Evolutionary conservation across 2,888 invertebrate species (phyloP), one percentile per base, ranked within the genome.

Genomic region (Rugalucina vietnamica): DNA sequence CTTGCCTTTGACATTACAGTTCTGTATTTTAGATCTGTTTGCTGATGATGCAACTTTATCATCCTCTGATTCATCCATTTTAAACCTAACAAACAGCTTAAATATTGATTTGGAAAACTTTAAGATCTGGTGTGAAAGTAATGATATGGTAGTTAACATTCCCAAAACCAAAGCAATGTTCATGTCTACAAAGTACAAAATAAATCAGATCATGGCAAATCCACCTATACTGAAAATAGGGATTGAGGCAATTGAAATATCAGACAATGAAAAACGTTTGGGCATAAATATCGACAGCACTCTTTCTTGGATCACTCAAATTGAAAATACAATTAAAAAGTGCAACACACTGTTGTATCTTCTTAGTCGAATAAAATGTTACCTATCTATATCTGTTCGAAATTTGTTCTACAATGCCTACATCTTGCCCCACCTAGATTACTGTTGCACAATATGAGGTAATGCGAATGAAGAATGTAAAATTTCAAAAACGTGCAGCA

Each of bases 401-500:
- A 54, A 54, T 18, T n/a, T 54, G 3, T 54, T 54, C n/a, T 54
- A 54, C 54, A 54, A 54, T 54, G 54, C 54, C 54, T 54, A 54
- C n/a, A 54, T 54, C n/a, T 21, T 54, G 12, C 54, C 54, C 54
- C 54, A 54, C n/a, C 21, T 54, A 4, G 54, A 21, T 21, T 54
- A 54, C 54, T 54, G 54, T 54, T 54, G 54, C 54, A 54, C 54
- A 8, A 54, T 54, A 4, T 54, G 54, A n/a, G 54, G 54, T 14
- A 54, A 54, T 21, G 54, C 71, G 29, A 78, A 54, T 71, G 8
- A 21, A 14, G 29, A 54, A 36, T 24, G 1, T 37, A 27, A 79
- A 79, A 72, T 79, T 73, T 21, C 79, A 79, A 71, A 79, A 73
- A 71, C 70, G 27, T 54, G 54, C 54, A 18, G 54, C 54, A 54